Evolutionary conservation across 2,888 invertebrate genomes (phyloP), one percentile per base, ranked within the genome.

Genomic region (Troilus luridus): DNA sequence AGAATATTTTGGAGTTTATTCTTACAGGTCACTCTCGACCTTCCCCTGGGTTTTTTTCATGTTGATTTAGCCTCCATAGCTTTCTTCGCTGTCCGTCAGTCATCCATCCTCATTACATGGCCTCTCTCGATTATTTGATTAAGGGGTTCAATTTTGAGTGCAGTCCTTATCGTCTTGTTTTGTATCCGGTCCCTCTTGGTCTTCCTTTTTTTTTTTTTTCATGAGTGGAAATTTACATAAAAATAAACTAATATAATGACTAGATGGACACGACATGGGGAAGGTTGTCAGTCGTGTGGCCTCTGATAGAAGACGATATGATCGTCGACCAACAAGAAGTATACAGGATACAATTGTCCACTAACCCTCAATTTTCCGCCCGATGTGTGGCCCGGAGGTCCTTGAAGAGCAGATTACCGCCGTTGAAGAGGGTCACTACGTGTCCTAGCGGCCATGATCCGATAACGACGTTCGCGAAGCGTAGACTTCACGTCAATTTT

Each of bases 401-500:
- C 72, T 77, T 77, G 72, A 77, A 77, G 72, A 77, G 27, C 72
- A 77, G 72, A 77, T 77, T 77, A 77, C 72, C 27, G 17, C 27
- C 72, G 72, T 41, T 77, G 72, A 77, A 77, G 72, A 77, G 72
- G 72, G 72, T 77, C 72, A 77, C 27, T 77, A 77, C 72, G 72
- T 77, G 72, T 41, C 72, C 72, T 77, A 77, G 41, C 72, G 72
- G 72, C 17, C 41, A 77, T 77, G 72, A 77, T 77, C 72, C 72
- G 41, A 77, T 77, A 77, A 77, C 72, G 72, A 77, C 72, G 67
- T 14, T 12, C 12, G 24, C 12, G 24, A 67, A 1, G 27, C 17
- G 27, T 41, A 77, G 41, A 7, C 72, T 77, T 77, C 27, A 77
- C 72, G 72, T 27, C 67, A 67, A 24, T 24, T 12, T 67, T 67